Percentiles rank a stretch among this genome's conserved stretches.
Conservation (phyloP, 2,888 invertebrate genomes). For the Athetis lepigone region DNA sequence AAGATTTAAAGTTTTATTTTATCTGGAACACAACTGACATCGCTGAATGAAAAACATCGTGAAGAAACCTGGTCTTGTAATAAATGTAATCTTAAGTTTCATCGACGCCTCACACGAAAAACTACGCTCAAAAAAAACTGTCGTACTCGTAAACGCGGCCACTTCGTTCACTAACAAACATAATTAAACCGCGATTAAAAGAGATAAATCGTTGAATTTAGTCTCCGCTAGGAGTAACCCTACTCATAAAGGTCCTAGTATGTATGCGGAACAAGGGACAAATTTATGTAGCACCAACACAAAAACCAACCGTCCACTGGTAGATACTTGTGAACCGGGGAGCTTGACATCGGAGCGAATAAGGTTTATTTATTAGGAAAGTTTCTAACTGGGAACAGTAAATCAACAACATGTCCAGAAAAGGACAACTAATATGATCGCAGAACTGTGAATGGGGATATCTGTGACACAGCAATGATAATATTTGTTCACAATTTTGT, state of each 20-base stretch:
- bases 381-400: conserved; percentile 84
- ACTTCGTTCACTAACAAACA: conserved; percentile 71
- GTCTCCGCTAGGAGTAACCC: conserved; percentile 79
- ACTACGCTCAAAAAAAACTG: conserved; percentile 45
- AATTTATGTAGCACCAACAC: conserved; percentile 83
- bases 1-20: too few relatives aligned
- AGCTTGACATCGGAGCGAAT: conserved; percentile 87
- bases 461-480: conserved; percentile 68
- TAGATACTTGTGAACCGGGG: conserved; percentile 84
- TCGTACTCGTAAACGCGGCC: conserved; percentile 35
- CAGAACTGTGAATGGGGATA: conserved; percentile 66
- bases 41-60: too few relatives aligned
- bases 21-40: too few relatives aligned
- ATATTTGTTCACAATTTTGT: conserved; percentile 69
- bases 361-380: conserved; percentile 89
- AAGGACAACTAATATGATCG: conserved; percentile 66
- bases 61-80: too few relatives aligned
- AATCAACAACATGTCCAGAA: conserved; percentile 83
- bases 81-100: background rate
- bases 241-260: conserved; percentile 85
- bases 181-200: conserved; percentile 85
- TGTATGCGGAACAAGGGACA: conserved; percentile 80
- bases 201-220: conserved; percentile 84
- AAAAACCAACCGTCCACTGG: conserved; percentile 82
- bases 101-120: background rate